Conservation (phyloP, 2,113 vertebrate species). For the Oreocharis arfaki region DNA sequence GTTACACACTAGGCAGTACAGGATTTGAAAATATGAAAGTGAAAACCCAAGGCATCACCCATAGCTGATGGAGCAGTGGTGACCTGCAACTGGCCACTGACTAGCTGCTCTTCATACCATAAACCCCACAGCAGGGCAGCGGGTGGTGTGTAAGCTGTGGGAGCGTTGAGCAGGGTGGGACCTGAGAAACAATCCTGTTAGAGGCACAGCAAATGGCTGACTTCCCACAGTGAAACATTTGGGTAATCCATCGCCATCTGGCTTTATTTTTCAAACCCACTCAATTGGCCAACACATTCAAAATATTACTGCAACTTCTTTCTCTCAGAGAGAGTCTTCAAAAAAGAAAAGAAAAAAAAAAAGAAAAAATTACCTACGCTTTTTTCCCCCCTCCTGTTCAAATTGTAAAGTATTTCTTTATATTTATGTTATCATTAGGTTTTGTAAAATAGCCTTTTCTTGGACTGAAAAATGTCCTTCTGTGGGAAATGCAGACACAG, state of each 20-base stretch:
- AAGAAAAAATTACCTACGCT: neutral
- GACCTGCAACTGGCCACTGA: neutral
- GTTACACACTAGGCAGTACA: no score
- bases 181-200: neutral
- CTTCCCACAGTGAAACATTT: slow-evolving; percentile 16
- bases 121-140: neutral
- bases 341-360: no score
- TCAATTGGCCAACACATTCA: slow-evolving; percentile 14
- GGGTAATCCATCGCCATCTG: slow-evolving; percentile 45
- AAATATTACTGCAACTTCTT: neutral
- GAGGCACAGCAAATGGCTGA: neutral
- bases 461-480: neutral
- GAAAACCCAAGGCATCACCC: no score
- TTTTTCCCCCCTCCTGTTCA: fast-evolving
- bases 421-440: neutral
- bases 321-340: neutral
- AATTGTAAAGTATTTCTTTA: neutral
- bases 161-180: neutral
- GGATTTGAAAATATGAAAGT: no score
- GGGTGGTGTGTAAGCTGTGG: neutral
- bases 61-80: neutral
- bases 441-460: neutral
- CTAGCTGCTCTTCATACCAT: fast-evolving
- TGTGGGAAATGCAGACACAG: neutral
- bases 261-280: slow-evolving; percentile 42